phyloP scores from a whole-genome alignment of 2,888 invertebrate genomes.

The Ophion ellenae region DNA sequence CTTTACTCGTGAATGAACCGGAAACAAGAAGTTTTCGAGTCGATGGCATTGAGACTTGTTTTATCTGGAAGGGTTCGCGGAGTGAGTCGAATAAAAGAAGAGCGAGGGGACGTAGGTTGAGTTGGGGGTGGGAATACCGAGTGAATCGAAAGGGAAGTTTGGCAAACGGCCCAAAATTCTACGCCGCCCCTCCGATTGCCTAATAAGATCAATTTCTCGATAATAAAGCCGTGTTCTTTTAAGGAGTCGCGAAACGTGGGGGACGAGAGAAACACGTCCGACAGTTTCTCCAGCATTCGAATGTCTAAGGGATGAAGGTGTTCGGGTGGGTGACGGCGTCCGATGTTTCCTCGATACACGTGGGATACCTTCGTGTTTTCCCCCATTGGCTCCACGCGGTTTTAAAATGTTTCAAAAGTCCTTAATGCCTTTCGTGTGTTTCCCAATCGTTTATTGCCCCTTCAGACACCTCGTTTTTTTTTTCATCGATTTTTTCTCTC shows the following conservation, averaged over 20 bases:
- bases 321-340: constrained; percentile 16
- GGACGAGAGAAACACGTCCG: constrained; percentile 23
- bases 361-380: constrained; percentile 53
- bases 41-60: constrained; percentile 29
- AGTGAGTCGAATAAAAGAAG: constrained; percentile 24
- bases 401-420: constrained; percentile 76
- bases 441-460: constrained; percentile 6
- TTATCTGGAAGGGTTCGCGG: constrained; percentile 16
- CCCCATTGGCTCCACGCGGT: constrained; percentile 52
- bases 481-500: constrained; percentile 45
- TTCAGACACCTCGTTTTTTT: constrained; percentile 11
- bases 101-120: constrained; percentile 58
- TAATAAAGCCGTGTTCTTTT: constrained; percentile 78
- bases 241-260: constrained; percentile 22
- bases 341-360: constrained; percentile 38
- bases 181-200: constrained; percentile 60
- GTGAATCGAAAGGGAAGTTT: constrained; percentile 59
- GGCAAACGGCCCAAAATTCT: constrained; percentile 63
- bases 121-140: constrained; percentile 7
- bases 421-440: constrained; percentile 74
- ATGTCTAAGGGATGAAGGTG: constrained; percentile 47
- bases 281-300: constrained; percentile 58
- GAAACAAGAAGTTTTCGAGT: constrained; percentile 47
- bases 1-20: constrained; percentile 6
- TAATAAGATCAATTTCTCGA: constrained; percentile 83